phyloP scores from a whole-genome alignment of 53 echinoderm and acorn worm genomes.

The Henricia sp. region DNA sequence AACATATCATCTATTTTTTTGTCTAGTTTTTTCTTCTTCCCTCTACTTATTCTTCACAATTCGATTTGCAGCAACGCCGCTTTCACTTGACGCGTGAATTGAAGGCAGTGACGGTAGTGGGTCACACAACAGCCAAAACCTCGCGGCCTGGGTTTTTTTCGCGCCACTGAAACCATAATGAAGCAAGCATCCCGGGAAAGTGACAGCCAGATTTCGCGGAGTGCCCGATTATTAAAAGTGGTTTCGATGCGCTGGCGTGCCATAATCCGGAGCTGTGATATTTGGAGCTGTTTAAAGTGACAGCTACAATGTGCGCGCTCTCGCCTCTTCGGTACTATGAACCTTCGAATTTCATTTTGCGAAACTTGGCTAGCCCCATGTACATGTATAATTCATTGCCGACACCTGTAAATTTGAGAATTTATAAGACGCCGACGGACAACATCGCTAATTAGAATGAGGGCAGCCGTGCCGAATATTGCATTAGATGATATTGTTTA shows the following conservation, averaged over 20 bases:
- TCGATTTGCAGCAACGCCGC: slow-evolving; percentile 19
- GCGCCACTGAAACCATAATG: slow-evolving; percentile 17
- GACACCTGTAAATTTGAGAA: too few species aligned
- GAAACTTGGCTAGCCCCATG: too few species aligned
- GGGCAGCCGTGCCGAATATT: too few species aligned
- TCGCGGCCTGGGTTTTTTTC: not conserved
- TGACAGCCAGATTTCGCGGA: not conserved
- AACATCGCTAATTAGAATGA: too few species aligned
- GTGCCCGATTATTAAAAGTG: slow-evolving; percentile 23
- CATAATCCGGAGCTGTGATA: slow-evolving; percentile 12
- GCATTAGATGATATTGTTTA: too few species aligned
- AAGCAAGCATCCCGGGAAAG: not conserved
- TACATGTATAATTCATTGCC: too few species aligned
- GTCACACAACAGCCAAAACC: not conserved
- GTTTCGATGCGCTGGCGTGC: not conserved
- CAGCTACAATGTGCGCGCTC: slow-evolving; percentile 1
- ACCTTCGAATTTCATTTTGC: slow-evolving; percentile 5
- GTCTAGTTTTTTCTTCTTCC: not conserved
- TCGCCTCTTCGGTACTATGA: not conserved
- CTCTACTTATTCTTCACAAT: slow-evolving; percentile 13
- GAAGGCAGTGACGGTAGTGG: slow-evolving; percentile 27
- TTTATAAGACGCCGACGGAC: too few species aligned
- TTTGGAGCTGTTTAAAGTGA: slow-evolving; percentile 28
- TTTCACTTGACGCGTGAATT: slow-evolving; percentile 14
- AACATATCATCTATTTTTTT: not conserved